A percentile compares a stretch with the other conserved stretches of the same genome.
Conservation (phyloP, 2,113 vertebrate species). For the Calonectris borealis region DNA sequence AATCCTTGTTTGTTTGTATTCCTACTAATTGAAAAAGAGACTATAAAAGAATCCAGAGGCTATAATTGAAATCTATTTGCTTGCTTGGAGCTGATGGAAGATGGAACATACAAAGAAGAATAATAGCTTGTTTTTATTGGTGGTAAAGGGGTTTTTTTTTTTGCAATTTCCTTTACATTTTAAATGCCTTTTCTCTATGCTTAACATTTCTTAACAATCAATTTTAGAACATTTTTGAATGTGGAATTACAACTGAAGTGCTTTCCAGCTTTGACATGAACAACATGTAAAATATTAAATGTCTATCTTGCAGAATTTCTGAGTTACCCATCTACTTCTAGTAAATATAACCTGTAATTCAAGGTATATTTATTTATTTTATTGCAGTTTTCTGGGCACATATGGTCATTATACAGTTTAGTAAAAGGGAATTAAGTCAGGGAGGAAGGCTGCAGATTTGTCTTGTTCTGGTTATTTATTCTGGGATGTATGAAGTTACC, state of each 20-base stretch:
- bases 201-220: not conserved
- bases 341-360: not conserved
- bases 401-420: not conserved
- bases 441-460: not conserved
- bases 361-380: not conserved
- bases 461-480: not conserved
- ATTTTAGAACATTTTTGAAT: not conserved
- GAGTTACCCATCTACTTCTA: not conserved
- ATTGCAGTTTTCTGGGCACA: not conserved
- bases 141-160: not conserved
- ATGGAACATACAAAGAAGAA: not conserved
- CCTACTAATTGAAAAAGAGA: not conserved
- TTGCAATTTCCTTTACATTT: not conserved
- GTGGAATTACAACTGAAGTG: not conserved
- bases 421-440: not conserved
- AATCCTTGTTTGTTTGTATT: not conserved
- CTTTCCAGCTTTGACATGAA: not conserved
- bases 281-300: not conserved
- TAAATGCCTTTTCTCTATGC: not conserved
- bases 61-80: not conserved
- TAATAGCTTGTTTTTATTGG: not conserved
- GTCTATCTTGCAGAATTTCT: not conserved
- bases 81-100: not conserved
- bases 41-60: not conserved
- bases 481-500: not conserved